Evolutionary conservation across 2,888 invertebrate species (phyloP), one percentile per base, ranked within the genome.

Genomic region (Ectobius pallidus): DNA sequence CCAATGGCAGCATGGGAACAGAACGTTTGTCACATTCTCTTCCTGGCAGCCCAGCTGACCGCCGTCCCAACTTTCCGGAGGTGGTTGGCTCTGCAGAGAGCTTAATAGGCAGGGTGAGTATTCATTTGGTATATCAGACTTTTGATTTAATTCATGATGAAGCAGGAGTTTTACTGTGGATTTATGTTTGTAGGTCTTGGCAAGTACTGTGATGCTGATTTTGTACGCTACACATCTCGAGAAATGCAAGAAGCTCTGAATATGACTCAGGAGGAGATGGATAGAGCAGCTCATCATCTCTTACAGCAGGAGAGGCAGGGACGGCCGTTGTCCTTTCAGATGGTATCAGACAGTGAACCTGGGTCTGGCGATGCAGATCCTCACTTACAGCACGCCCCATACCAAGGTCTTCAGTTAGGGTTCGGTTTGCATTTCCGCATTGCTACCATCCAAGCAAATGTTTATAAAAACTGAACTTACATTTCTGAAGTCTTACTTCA

Each of bases 231-330:
- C 81, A 94, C 96, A 61, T 96, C 97, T 52, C 90, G 92, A 76
- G 98, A 98, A 85, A 95, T 98, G 91, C 96, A 95, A 79, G 98
- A 98, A 84, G 97, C 97, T 7, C 87, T 96, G 77, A 95, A 97
- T 81, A 95, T 98, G 96, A 97, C 97, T 14, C 91, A 92, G 79
- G 97, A 97, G 83, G 96, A 98, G 84, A 95, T 98, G 94, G 97
- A 98, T 83, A 88, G 92, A 81, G 97, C 97, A 74, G 98, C 98
- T 70, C 95, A 96, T 83, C 92, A 94, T 79, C 85, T 96, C 73
- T 86, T 95, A 80, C 85, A 91, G 75, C 91, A 92, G 79, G 93
- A 93, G 81, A 85, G 87, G 73, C 83, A 84, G 39, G 84, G 85
- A 49, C 84, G 79, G 20, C 79, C 79, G 14, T 73, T 79, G 46